Conservation (phyloP, 2,113 vertebrate genomes). For the Paedocypris sp. region DNA sequence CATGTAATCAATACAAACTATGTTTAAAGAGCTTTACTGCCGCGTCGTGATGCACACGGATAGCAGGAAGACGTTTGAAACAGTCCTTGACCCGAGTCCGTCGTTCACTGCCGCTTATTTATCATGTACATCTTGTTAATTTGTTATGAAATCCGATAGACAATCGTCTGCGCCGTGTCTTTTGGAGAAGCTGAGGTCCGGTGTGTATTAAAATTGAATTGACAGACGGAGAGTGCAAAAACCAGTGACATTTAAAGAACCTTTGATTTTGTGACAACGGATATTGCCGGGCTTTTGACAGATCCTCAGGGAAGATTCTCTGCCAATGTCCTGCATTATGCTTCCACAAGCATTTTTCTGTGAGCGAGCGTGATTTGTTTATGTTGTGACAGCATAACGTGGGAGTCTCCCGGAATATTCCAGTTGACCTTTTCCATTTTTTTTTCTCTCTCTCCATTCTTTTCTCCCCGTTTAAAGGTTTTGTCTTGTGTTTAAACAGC, state of each 20-base stretch:
- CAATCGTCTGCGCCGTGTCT: slow-evolving; percentile 41
- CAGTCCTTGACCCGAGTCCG: background rate
- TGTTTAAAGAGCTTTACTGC: background rate
- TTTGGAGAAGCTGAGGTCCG: slow-evolving; percentile 44
- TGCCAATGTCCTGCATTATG: slow-evolving; percentile 26
- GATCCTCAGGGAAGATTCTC: slow-evolving; percentile 31
- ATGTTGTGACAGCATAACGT: background rate
- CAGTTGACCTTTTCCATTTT: background rate
- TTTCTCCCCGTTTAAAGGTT: no score
- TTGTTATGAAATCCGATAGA: slow-evolving; percentile 31
- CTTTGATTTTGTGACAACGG: slow-evolving; percentile 42
- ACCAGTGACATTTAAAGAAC: slow-evolving; percentile 58
- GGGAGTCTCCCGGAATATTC: background rate
- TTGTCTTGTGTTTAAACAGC: no score
- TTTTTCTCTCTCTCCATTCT: no score
- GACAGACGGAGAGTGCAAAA: slow-evolving; percentile 56
- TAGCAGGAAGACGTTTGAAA: background rate
- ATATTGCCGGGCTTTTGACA: slow-evolving; percentile 43
- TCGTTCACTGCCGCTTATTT: background rate
- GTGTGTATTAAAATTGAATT: slow-evolving; percentile 56
- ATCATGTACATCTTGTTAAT: background rate
- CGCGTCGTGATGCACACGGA: no score
- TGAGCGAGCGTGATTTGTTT: slow-evolving; percentile 15
- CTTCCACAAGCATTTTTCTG: background rate
- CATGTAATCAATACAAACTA: no score